Evolutionary conservation across 2,888 invertebrate genomes (phyloP).

Genomic region (Archips xylosteana): DNA sequence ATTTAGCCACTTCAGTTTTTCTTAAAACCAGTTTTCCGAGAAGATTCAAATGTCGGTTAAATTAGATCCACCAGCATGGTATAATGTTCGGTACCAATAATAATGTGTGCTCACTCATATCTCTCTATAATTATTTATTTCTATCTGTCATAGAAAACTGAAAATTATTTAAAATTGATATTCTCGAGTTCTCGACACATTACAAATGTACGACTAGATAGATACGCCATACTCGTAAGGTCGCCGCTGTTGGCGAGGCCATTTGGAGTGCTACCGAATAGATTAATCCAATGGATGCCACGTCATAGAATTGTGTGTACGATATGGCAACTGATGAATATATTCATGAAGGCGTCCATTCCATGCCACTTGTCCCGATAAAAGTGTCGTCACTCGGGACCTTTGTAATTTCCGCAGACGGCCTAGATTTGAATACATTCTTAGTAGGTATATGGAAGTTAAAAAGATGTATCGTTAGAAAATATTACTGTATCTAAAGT

Average conservation of each 20-base stretch:
- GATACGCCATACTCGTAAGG: neutral
- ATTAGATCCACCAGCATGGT: neutral
- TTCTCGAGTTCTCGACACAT: neutral
- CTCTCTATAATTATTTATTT: neutral
- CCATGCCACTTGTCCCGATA: neutral
- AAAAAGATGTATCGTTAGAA: neutral
- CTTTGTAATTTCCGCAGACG: slow-evolving; percentile 41
- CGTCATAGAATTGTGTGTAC: neutral
- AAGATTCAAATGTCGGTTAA: neutral
- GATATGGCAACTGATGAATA: neutral
- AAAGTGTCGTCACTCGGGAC: slow-evolving; percentile 13
- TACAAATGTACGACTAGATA: neutral
- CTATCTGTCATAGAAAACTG: neutral
- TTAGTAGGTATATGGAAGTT: slow-evolving; percentile 5
- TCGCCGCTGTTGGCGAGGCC: neutral
- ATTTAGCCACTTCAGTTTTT: no score
- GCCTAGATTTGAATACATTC: slow-evolving; percentile 22
- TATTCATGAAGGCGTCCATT: neutral
- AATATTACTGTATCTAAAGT: neutral
- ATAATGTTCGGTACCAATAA: neutral
- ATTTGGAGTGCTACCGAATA: neutral
- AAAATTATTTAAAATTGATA: neutral
- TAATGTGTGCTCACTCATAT: no score
- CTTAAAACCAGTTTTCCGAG: no score
- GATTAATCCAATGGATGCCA: neutral